Conservation (phyloP, 1,140 invertebrate species). For the Anastrepha ludens region DNA sequence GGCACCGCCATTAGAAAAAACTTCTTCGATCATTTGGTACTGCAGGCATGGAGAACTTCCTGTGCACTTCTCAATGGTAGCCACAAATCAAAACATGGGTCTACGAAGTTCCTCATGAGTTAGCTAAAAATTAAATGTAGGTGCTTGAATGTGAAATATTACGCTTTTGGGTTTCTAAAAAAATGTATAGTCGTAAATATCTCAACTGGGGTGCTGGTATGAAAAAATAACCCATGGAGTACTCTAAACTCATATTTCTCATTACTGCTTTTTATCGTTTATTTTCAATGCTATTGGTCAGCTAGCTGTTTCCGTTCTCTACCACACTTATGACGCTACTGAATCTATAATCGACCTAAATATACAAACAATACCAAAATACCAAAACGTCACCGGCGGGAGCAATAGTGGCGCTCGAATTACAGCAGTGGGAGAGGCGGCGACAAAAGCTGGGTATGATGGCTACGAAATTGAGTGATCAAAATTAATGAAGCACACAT, state of each 20-base stretch:
- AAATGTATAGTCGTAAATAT: not conserved
- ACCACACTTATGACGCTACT: not conserved
- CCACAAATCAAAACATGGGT: no score
- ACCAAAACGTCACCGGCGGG: not conserved
- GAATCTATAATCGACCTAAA: not conserved
- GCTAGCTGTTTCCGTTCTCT: not conserved
- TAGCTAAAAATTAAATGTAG: no score
- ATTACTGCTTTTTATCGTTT: no score
- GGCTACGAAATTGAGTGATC: constrained; percentile 39
- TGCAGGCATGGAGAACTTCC: no score
- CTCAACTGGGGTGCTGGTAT: not conserved
- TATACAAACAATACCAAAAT: not conserved
- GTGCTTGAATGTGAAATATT: not conserved
- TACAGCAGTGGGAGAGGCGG: not conserved
- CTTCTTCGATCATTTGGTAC: no score
- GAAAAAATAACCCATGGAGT: no score
- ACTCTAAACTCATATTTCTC: not conserved
- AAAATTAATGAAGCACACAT: constrained; percentile 43
- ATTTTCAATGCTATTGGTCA: not conserved
- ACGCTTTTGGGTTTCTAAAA: not conserved
- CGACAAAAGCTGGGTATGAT: not conserved
- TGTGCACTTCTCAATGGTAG: no score
- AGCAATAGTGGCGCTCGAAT: not conserved
- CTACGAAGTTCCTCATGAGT: no score
- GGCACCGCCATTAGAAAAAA: no score